A percentile compares a stretch with the other conserved stretches of the same genome.
These are phyloP conservation scores for Axis porcinus DNA, from an alignment of 2,113 vertebrate genomes.

Conservation along the genomic window DNA sequence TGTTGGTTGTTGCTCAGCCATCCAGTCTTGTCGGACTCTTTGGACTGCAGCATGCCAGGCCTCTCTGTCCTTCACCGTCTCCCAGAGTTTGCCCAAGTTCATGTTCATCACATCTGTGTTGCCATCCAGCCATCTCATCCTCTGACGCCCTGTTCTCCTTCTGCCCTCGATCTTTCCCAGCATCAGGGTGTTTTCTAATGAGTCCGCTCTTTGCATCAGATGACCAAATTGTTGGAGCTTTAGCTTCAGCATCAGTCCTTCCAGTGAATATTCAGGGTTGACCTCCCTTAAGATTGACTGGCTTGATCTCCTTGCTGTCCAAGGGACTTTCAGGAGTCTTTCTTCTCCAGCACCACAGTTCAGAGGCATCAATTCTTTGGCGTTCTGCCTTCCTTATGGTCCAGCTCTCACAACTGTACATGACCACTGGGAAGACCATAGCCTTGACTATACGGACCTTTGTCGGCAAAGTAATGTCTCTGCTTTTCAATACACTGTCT, in stretches of 20 bases:
- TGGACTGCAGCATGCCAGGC: neutral
- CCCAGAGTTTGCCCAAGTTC: neutral
- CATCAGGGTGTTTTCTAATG: neutral
- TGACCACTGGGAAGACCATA: neutral
- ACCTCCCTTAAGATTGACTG: neutral
- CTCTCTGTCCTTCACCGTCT: neutral
- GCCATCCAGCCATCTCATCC: neutral
- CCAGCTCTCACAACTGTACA: neutral
- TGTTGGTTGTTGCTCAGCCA: neutral
- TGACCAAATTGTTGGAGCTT: rapidly evolving
- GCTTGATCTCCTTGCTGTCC: neutral
- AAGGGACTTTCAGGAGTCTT: neutral
- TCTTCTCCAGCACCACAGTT: neutral
- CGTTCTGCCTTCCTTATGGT: rapidly evolving
- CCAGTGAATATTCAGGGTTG: neutral
- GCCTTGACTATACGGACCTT: neutral
- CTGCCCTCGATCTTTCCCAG: neutral
- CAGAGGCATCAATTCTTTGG: neutral
- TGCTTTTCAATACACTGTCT: neutral
- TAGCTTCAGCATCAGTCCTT: neutral
- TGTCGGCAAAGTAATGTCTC: neutral
- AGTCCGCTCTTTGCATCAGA: neutral
- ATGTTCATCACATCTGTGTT: neutral
- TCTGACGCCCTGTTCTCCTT: neutral
- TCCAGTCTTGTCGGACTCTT: neutral